Conservation (phyloP, 2,888 invertebrate species). For the Drosophila nr. medialis region DNA sequence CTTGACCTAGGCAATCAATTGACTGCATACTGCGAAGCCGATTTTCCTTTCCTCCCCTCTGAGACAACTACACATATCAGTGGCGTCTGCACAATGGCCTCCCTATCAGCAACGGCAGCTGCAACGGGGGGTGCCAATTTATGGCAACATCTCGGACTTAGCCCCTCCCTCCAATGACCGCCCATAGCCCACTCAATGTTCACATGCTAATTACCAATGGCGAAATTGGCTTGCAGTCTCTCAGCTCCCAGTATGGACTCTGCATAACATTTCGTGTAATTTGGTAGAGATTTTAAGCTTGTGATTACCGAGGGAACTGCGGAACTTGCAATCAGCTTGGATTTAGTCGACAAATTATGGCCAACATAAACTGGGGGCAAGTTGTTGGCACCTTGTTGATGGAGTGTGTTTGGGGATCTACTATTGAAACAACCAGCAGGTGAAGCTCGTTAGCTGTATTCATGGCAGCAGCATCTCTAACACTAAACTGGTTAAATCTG, state of each 20-base stretch:
- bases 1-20: conserved; percentile 39
- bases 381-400: conserved; percentile 2
- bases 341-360: neutral
- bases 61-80: conserved; percentile 13
- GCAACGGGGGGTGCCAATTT: conserved; percentile 35
- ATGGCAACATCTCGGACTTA: conserved; percentile 38
- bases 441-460: no score
- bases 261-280: conserved; percentile 50
- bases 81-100: neutral
- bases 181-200: conserved; percentile 21
- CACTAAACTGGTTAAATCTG: no score
- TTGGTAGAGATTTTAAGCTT: conserved; percentile 41
- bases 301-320: conserved; percentile 26
- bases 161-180: neutral
- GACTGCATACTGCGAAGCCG: conserved; percentile 13
- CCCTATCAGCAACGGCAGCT: conserved; percentile 18
- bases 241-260: neutral
- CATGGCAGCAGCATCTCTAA: no score
- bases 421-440: neutral
- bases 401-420: neutral
- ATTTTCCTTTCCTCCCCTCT: neutral
- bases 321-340: neutral
- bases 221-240: conserved; percentile 39
- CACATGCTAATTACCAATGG: conserved; percentile 50
- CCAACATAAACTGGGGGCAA: neutral